Base-by-base conservation (phyloP, 37 sponge, comb jelly and placozoan species). In the Mnemiopsis leidyi region DNA sequence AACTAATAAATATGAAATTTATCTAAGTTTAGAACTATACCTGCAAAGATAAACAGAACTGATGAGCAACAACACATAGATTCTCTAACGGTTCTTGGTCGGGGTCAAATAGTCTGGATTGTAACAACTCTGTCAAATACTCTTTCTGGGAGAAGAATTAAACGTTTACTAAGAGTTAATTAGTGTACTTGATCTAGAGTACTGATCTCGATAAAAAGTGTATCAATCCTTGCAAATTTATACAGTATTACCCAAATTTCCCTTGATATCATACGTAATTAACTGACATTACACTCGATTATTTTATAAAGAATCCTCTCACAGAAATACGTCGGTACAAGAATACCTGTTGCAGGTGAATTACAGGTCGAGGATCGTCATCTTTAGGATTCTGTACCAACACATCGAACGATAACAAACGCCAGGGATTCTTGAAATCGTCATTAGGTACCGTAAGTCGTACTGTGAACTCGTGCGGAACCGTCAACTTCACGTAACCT, bases 391-490 rank as follows among this genome's bases (percentile, higher is more conserved):
- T 75, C 33, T 40, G 79, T 13, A 96, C 95, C 32, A 96, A 88
- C 38, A 97, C 94, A 20, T 94, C 79, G 0, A 96, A 88, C 5
- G 95, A 67, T 0, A 97, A 69, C 32, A 97, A 92, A 69, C 97
- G 36, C 98, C 98, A 97, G 25, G 98, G 98, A 20, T 95, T 39
- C 32, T 82, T 69, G 24, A 92, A 92, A 39, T 97, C 98, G 38
- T 97, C 98, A 36, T 96, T 95, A 0, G 96, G 95, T 5, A 97
- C 93, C 0, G 98, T 96, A 38, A 97, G 94, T 21, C 61, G 38
- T 38, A 95, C 94, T 67, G 95, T 93, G 93, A 97, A 97, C 93
- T 97, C 98, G 25, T 95, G 76, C 0, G 95, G 95, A 1, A 97
- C 96, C 7, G 33, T 92, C 38, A 97, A 90, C 18, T 39, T 94